Conservation (phyloP, 37 sponge, comb jelly and placozoan genomes). For the Spongilla lacustris region DNA sequence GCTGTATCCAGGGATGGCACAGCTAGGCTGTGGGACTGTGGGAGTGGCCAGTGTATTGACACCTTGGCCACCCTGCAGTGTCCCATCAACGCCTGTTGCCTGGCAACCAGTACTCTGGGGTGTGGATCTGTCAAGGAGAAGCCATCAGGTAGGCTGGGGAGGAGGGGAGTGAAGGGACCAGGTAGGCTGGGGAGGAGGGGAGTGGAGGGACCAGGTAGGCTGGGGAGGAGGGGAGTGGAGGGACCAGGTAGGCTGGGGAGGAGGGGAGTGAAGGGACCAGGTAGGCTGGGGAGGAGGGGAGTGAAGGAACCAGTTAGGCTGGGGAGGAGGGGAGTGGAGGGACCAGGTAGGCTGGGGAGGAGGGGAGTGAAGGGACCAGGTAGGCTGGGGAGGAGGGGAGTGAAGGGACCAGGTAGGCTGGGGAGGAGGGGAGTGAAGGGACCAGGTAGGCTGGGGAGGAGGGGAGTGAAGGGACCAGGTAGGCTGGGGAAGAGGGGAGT, state of each 20-base stretch:
- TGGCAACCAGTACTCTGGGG: neutral
- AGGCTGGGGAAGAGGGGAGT: no score
- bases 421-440: no score
- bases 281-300: neutral
- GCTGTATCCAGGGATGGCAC: constrained; percentile 79
- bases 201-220: neutral
- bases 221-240: neutral
- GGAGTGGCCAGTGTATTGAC: constrained; percentile 44
- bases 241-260: neutral
- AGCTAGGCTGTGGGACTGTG: constrained; percentile 85
- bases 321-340: neutral
- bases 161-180: neutral
- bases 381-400: no score
- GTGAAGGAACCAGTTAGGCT: no score
- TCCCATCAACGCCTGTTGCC: constrained; percentile 45
- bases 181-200: neutral
- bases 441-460: no score
- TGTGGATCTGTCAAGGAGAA: neutral
- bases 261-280: no score
- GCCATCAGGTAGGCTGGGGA: constrained; percentile 4
- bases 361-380: neutral
- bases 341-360: no score
- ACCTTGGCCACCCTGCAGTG: neutral
- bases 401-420: no score
- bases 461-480: no score